Evolutionary conservation across 2,888 invertebrate species (phyloP).

Genomic region (Embidobia sp.): DNA sequence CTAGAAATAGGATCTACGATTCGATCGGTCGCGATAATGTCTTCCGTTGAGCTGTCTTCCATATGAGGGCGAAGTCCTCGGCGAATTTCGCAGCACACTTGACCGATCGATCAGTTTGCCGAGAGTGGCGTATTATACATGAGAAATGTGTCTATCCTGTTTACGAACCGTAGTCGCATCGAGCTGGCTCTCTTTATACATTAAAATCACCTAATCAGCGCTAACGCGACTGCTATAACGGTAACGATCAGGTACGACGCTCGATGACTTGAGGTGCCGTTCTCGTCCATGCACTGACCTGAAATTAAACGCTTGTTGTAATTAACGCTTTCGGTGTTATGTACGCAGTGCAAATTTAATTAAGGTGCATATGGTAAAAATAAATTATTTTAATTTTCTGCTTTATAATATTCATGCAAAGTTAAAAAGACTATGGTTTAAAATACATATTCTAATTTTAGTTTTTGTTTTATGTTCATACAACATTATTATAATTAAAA

Average conservation of each 20-base stretch:
- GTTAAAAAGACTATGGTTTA: too few relatives aligned
- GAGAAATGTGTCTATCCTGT: slow-evolving; percentile 66
- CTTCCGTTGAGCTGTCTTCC: slow-evolving; percentile 34
- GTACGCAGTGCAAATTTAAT: too few relatives aligned
- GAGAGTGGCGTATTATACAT: slow-evolving; percentile 60
- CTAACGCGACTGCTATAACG: slow-evolving; percentile 71
- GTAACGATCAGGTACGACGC: slow-evolving; percentile 75
- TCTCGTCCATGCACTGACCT: slow-evolving; percentile 86
- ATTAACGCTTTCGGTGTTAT: too few relatives aligned
- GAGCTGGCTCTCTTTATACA: slow-evolving; percentile 66
- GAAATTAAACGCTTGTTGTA: slow-evolving; percentile 74
- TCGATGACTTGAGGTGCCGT: slow-evolving; percentile 73
- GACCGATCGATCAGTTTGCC: slow-evolving; percentile 60
- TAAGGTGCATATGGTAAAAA: too few relatives aligned
- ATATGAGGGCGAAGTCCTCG: slow-evolving; percentile 31
- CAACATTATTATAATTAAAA: too few relatives aligned
- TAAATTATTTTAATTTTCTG: too few relatives aligned
- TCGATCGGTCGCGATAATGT: slow-evolving; percentile 68
- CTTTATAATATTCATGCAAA: too few relatives aligned
- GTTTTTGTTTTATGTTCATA: too few relatives aligned
- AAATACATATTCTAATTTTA: too few relatives aligned
- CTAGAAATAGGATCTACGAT: slow-evolving; percentile 69
- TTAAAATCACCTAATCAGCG: slow-evolving; percentile 80
- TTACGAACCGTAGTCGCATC: slow-evolving; percentile 60
- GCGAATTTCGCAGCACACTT: slow-evolving; percentile 44